phyloP scores from a whole-genome alignment of 2,797 vertebrate genomes.

The Lacerta agilis region DNA sequence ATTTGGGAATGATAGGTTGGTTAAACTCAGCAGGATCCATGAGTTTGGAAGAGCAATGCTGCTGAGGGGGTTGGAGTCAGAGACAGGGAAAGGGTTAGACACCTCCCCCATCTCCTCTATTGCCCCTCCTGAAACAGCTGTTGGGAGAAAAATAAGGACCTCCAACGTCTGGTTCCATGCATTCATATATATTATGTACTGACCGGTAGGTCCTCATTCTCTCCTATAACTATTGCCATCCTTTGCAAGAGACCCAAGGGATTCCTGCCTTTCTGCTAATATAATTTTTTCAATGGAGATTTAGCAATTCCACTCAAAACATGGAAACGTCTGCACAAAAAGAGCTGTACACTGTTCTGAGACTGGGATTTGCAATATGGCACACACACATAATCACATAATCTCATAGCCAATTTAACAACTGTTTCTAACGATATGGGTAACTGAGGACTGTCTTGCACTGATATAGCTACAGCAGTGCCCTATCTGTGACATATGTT shows the following conservation, averaged over 20 bases:
- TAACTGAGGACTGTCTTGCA: background rate
- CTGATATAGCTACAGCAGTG: background rate
- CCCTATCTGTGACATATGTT: background rate
- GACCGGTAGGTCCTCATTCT: background rate
- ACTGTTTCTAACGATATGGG: background rate
- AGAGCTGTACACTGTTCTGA: background rate
- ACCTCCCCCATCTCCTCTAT: background rate
- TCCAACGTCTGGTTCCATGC: background rate
- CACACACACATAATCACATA: background rate
- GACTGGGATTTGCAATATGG: background rate
- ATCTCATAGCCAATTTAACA: background rate
- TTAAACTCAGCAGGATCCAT: background rate
- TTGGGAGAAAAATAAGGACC: background rate
- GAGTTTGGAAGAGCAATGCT: background rate
- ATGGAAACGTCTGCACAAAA: background rate
- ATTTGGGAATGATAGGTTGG: no score
- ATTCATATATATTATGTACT: background rate
- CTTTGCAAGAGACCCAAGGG: background rate
- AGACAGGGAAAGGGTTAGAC: background rate
- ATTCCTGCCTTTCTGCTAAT: background rate
- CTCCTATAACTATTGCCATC: background rate
- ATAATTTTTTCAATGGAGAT: background rate
- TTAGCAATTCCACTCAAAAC: background rate
- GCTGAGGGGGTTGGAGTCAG: no score
- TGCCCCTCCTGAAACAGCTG: background rate